A percentile compares a stretch with the other conserved stretches of the same genome.
phyloP scores from a whole-genome alignment of 2,113 vertebrate genomes.

The Craseonycteris thonglongyai region DNA sequence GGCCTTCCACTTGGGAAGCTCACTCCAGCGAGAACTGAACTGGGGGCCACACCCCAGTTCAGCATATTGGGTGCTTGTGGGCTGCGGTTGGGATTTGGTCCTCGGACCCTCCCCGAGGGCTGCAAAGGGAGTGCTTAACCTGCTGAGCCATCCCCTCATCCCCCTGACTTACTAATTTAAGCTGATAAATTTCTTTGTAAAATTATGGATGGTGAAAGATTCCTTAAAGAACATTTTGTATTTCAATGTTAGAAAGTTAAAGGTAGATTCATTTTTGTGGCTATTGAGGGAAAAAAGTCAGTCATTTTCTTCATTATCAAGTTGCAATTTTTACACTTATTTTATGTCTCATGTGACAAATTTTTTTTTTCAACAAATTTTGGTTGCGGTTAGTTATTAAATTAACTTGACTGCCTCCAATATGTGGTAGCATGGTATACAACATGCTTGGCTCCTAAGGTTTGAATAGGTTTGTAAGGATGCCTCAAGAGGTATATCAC shows the following conservation, averaged over 20 bases:
- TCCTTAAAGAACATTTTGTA: not conserved
- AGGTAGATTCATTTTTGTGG: not conserved
- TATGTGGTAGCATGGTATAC: not conserved
- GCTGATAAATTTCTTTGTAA: slow-evolving; percentile 29
- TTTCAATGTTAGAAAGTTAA: not conserved
- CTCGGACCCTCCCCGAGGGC: no score
- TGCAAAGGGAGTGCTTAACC: no score
- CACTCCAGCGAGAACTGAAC: no score
- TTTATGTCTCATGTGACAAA: not conserved
- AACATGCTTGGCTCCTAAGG: not conserved
- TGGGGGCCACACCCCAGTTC: no score
- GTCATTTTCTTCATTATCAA: slow-evolving; percentile 13
- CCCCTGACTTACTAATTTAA: slow-evolving; percentile 43
- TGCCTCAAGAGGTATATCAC: not conserved
- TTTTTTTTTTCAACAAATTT: not conserved
- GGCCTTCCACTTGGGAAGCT: no score
- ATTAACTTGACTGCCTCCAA: not conserved
- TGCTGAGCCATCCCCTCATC: no score
- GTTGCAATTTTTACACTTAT: not conserved
- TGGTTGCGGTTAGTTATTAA: not conserved
- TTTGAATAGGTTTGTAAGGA: not conserved
- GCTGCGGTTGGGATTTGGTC: no score
- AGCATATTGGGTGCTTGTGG: no score
- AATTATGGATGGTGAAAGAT: not conserved
- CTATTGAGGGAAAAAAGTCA: not conserved